phyloP scores from a whole-genome alignment of 2,888 invertebrate genomes.

The Drosophila yooni region DNA sequence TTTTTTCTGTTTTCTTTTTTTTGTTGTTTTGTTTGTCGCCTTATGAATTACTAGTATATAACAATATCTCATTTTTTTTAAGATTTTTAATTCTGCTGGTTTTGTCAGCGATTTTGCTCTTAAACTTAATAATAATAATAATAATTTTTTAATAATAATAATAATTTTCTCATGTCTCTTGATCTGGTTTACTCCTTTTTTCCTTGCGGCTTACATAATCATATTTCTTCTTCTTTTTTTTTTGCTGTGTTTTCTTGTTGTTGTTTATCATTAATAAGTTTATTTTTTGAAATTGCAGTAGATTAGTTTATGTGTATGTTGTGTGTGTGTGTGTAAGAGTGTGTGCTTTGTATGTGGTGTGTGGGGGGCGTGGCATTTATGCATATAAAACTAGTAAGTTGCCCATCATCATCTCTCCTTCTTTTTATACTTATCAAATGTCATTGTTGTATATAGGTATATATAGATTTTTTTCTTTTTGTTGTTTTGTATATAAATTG shows the following conservation, averaged over 20 bases:
- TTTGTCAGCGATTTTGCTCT: conserved; percentile 83
- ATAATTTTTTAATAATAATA: conserved; percentile 70
- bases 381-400: conserved; percentile 76
- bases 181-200: conserved; percentile 71
- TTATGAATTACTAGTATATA: conserved; percentile 83
- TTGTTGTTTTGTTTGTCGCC: conserved; percentile 78
- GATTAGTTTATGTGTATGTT: conserved; percentile 44
- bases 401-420: conserved; percentile 35
- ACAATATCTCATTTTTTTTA: conserved; percentile 82
- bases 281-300: conserved; percentile 57
- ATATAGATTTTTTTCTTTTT: conserved; percentile 45
- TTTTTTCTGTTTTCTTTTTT: conserved; percentile 56
- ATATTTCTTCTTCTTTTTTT: conserved; percentile 15
- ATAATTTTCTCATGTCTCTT: conserved; percentile 77
- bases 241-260: conserved; percentile 21
- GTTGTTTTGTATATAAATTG: conserved; percentile 66
- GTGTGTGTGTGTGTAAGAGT: conserved; percentile 25
- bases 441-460: conserved; percentile 72
- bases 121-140: conserved; percentile 74
- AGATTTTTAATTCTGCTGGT: conserved; percentile 82
- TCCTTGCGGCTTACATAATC: conserved; percentile 63
- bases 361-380: conserved; percentile 73
- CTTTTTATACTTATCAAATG: conserved; percentile 66
- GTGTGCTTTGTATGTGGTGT: conserved; percentile 38
- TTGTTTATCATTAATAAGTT: conserved; percentile 63